Conservation (phyloP, 2,888 invertebrate genomes). For the Oligia latruncula region DNA sequence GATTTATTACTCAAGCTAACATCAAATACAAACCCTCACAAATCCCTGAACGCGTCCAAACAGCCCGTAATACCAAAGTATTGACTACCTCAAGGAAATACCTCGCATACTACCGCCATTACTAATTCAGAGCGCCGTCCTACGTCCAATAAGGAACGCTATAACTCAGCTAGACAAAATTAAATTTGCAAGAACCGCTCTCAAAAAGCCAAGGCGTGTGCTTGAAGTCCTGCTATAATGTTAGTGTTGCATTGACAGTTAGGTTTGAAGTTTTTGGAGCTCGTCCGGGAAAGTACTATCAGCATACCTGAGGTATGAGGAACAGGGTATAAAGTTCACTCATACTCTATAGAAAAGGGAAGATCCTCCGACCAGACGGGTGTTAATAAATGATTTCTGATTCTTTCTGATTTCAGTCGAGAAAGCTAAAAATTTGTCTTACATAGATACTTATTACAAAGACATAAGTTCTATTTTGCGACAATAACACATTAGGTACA, state of each 20-base stretch:
- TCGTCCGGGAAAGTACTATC: no score
- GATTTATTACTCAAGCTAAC: constrained; percentile 28
- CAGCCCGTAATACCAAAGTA: constrained; percentile 39
- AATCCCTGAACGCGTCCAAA: constrained; percentile 34
- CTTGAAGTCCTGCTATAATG: not conserved
- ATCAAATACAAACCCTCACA: constrained; percentile 24
- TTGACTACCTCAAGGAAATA: constrained; percentile 54
- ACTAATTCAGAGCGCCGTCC: constrained; percentile 63
- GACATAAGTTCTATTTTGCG: not conserved
- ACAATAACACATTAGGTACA: not conserved
- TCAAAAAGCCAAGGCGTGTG: constrained; percentile 58
- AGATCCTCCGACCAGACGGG: no score
- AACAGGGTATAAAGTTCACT: no score
- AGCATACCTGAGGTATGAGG: no score
- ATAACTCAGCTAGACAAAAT: constrained; percentile 69
- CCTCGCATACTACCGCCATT: constrained; percentile 48
- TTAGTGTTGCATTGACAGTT: not conserved
- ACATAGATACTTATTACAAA: no score
- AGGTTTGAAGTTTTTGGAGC: not conserved
- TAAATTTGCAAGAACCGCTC: constrained; percentile 69
- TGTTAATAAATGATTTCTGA: no score
- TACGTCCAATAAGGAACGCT: constrained; percentile 64
- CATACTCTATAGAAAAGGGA: no score
- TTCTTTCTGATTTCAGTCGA: no score
- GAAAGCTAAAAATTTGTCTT: no score